Base-by-base conservation (phyloP, 2,113 vertebrate species). In the Zosterops lateralis region DNA sequence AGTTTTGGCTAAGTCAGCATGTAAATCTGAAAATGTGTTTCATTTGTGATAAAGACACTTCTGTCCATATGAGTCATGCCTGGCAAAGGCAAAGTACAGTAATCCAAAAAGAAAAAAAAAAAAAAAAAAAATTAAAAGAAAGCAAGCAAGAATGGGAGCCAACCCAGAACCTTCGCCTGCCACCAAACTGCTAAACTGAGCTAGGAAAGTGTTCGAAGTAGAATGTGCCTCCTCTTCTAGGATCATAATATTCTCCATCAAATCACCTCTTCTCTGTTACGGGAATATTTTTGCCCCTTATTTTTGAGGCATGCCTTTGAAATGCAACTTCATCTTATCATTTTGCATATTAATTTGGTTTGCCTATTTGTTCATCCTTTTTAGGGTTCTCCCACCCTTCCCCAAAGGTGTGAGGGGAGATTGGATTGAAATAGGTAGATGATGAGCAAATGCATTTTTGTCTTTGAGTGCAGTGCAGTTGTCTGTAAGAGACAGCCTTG, bases 11-110 rank as follows among this genome's bases (percentile, higher is more conserved):
- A 88, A 76, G 56, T 79, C 58, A 87, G 81, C 81, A 73, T 66
- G 47, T 61, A 91, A 82, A 82, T 82, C 77, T 89, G 58, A 95
- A 85, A 91, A 89, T 65, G 48, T 84, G 62, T 68, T 91, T 92
- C 53, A 58, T 73, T 76, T 89, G 64, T 85, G 91, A 84, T 84
- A 87, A 92, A 61, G 24, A 28, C 45, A 42, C 47, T 88, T 80
- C 67, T 84, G 53, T 93, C 34, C 42, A 12, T 58, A 34, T 78
- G 90, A 94, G 47, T 93, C 71, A 92, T 70, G 54, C 61, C 42
- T 31, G 12, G 57, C 48, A 88, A 87, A 91, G 32, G 57, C 45
- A 80, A 92, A 89, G 45, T 32, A 60, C 32, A 65, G 16, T 57
- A 82, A 84, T 72, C 18, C 4, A 28, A 56, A 51, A 48, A 24